Conservation (phyloP, 2,113 vertebrate species). For the Nesogale talazaci region DNA sequence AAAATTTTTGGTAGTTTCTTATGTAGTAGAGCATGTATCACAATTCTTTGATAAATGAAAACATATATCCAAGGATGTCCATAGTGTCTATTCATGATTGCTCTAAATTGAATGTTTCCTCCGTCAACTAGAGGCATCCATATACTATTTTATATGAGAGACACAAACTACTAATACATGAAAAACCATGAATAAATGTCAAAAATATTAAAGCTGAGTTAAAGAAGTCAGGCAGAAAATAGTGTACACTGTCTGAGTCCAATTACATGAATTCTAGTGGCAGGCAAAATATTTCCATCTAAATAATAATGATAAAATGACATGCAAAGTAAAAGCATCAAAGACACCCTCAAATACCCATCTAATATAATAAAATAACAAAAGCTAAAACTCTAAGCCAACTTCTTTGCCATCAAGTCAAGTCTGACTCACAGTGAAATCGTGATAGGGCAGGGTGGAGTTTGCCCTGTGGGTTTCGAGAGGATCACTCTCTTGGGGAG, state of each 20-base stretch:
- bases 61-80: neutral
- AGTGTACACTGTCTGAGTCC: neutral
- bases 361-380: no score
- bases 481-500: no score
- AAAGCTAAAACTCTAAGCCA: no score
- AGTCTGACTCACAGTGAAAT: no score
- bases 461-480: no score
- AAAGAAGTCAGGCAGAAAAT: neutral
- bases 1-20: neutral
- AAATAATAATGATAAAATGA: neutral
- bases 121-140: neutral
- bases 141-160: neutral
- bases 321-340: no score
- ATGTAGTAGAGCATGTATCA: neutral
- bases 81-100: neutral
- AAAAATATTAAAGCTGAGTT: neutral
- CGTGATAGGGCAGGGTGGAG: no score
- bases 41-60: neutral
- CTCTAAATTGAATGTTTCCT: neutral
- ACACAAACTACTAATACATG: neutral
- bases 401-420: no score
- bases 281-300: neutral
- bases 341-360: no score
- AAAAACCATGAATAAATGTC: neutral
- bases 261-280: neutral